phyloP scores from a whole-genome alignment of 2,888 invertebrate species.

The Clitarchus hookeri region DNA sequence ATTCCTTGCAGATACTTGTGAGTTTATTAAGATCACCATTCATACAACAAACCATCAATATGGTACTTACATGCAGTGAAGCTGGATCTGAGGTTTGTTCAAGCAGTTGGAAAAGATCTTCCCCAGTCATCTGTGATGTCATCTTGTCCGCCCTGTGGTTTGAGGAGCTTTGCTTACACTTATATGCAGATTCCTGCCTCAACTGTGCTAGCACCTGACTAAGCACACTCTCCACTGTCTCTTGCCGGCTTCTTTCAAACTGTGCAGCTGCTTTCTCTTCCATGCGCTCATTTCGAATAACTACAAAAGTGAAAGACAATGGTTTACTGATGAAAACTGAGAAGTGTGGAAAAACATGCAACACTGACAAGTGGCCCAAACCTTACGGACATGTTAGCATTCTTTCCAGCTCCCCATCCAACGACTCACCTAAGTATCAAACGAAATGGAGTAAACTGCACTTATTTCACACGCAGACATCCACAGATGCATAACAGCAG shows the following conservation, averaged over 20 bases:
- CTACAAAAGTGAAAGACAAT: conserved; percentile 45
- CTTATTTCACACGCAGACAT: no score
- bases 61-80: not conserved
- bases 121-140: conserved; percentile 37
- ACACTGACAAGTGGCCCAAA: no score
- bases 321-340: not conserved
- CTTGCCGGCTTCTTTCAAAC: conserved; percentile 57
- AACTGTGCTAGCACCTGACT: conserved; percentile 59
- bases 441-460: no score
- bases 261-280: conserved; percentile 52
- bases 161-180: not conserved
- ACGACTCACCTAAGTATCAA: no score
- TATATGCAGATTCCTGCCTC: conserved; percentile 26
- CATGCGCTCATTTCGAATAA: conserved; percentile 54
- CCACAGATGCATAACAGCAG: no score
- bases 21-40: no score
- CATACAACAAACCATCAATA: no score
- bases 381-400: no score
- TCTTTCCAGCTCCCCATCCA: no score
- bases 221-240: conserved; percentile 58
- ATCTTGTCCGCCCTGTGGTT: conserved; percentile 19
- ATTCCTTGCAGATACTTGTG: no score
- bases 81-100: conserved; percentile 37
- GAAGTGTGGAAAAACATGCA: no score
- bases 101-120: conserved; percentile 40